These are phyloP conservation scores for Trichogramma evanescens DNA, from an alignment of 2,888 invertebrate genomes.

Conservation along the genomic window DNA sequence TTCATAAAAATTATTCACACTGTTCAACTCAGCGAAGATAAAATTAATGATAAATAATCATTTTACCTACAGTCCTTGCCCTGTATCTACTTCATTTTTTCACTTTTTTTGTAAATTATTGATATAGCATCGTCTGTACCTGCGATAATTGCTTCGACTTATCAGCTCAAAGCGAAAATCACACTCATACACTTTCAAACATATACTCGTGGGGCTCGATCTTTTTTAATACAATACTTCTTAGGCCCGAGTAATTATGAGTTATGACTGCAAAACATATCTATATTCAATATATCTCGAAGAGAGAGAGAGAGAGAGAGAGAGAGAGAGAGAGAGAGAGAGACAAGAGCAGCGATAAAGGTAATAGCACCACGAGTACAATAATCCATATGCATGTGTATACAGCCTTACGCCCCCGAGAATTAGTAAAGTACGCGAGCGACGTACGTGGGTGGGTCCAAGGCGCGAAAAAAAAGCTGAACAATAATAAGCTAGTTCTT, in stretches of 20 bases:
- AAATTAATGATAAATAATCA: too few relatives aligned
- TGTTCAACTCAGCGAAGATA: too few relatives aligned
- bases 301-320: neutral
- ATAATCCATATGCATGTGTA: too few relatives aligned
- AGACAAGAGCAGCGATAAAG: neutral
- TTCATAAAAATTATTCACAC: too few relatives aligned
- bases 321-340: neutral
- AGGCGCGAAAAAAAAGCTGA: neutral
- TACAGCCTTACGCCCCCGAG: too few relatives aligned
- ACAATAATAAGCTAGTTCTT: too few relatives aligned
- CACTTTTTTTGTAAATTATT: too few relatives aligned
- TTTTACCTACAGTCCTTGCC: too few relatives aligned
- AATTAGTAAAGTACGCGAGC: constrained; percentile 7
- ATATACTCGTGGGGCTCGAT: too few relatives aligned
- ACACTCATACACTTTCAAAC: too few relatives aligned
- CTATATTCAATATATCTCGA: constrained; percentile 10
- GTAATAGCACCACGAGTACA: neutral
- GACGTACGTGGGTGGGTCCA: constrained; percentile 22
- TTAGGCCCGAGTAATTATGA: neutral
- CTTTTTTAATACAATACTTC: too few relatives aligned
- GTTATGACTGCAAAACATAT: constrained; percentile 7
- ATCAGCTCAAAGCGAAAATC: neutral
- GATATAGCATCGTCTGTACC: neutral
- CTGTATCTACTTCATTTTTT: too few relatives aligned
- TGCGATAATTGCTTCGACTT: constrained; percentile 19